These are phyloP conservation scores for Ailuropoda melanoleuca DNA, from an alignment of 2,113 vertebrate genomes.

Conservation along the genomic window DNA sequence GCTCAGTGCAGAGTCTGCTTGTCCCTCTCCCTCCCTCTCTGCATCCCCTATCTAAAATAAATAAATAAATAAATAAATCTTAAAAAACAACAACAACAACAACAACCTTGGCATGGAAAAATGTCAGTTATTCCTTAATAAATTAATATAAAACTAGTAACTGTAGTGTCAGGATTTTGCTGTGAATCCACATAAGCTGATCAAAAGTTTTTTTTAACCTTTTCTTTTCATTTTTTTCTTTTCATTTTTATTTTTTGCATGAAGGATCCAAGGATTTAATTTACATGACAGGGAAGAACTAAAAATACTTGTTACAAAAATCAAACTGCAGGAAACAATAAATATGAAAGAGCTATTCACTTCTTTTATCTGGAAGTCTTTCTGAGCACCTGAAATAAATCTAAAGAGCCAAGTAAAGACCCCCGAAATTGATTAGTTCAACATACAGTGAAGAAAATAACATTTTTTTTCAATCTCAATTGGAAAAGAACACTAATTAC, in stretches of 20 bases:
- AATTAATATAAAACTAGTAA: neutral
- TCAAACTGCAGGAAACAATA: constrained; percentile 21
- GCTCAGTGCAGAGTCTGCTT: neutral
- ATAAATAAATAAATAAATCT: too few species aligned
- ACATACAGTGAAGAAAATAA: constrained; percentile 34
- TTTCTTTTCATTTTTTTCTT: too few species aligned
- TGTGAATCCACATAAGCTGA: neutral
- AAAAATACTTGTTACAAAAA: constrained; percentile 38
- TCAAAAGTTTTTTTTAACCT: neutral
- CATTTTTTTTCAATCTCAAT: constrained; percentile 50
- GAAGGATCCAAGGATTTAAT: constrained; percentile 49
- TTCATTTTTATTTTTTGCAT: neutral
- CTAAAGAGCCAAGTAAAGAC: constrained; percentile 65
- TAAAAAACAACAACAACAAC: too few species aligned
- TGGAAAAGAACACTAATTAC: constrained; percentile 18
- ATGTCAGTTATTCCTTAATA: neutral
- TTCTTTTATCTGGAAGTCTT: constrained; percentile 24
- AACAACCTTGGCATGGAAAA: neutral
- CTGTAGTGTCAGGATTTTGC: neutral
- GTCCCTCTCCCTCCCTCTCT: neutral
- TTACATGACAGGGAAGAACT: constrained; percentile 34
- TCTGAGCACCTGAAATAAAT: constrained; percentile 68
- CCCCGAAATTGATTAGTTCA: constrained; percentile 51
- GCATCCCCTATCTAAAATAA: too few species aligned
- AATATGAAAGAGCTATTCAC: constrained; percentile 1